Base-by-base conservation (phyloP, 2,888 invertebrate species). In the Pilophorus perplexus region DNA sequence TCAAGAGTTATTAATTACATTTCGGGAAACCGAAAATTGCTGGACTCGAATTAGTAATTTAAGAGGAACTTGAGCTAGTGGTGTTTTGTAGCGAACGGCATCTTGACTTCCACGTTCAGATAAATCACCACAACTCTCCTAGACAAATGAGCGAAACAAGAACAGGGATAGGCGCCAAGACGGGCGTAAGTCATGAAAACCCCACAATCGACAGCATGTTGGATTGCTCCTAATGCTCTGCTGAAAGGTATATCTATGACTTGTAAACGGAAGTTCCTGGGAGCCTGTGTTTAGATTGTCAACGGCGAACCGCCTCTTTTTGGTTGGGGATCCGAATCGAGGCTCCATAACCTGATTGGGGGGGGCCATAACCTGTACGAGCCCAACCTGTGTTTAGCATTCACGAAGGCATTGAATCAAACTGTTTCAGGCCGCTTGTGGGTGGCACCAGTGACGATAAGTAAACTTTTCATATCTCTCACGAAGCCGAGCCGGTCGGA, bases 391-490 rank as follows among this genome's bases (percentile, higher is more conserved):
- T 59, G 42, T 59, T 59, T 59, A 59, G 25, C n/a, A 5, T 40
- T 3, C 14, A 6, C 12, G 22, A 27, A 46, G 18, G 46, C 57
- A 16, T 23, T 46, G 62, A 52, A 52, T 52, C 52, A 52, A 25
- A 52, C 52, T 27, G 14, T 52, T 25, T 52, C n/a, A 12, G 52
- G 27, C 27, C 28, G 25, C 38, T 55, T 55, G 62, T 62, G 62
- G 62, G 62, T 62, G 62, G 62, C 48, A 46, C 62, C 48, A 20
- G 27, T 44, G 62, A 40, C 59, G 42, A 62, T 62, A 62, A 62
- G 46, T 62, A 62, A 62, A 62, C 62, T 28, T 62, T 62, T 62
- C 62, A 48, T 62, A 44, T 55, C 55, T 28, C 52, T 52, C 52
- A 52, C 52, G 52, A 52, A 16, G 28, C 10, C 25, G 52, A 25